Base-by-base conservation (phyloP, 2,888 invertebrate genomes). In the Pherbina coryleti region DNA sequence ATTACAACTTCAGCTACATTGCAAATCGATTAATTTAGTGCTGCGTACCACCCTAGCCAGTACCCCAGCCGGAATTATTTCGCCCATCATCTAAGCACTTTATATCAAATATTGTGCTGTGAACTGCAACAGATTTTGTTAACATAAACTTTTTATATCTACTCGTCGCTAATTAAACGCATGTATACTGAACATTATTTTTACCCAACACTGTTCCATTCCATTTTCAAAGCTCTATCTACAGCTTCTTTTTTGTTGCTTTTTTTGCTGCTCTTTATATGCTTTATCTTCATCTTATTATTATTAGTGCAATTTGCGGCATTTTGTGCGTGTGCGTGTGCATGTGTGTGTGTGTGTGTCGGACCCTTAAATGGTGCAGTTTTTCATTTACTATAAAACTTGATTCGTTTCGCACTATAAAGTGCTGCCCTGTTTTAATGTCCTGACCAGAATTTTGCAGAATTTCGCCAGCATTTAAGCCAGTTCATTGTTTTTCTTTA, bases 381-480 rank as follows among this genome's bases (percentile, higher is more conserved):
- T 49, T 25, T 51, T 44, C 67, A 53, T 67, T 55, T 25, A 53
- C 75, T 55, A 75, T 75, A 75, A 69, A 75, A 62, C 37, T 72
- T 62, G 37, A 75, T 75, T 75, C 75, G 75, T 67, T 67, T 75
- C 67, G 75, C 55, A 37, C 67, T 31, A 75, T 75, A 75, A 75
- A 75, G 25, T 55, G 67, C n/a, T 19, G 17, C 31, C 64, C 64
- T 25, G 11, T 51, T 19, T 49, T 34, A 49, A 49, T 34, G 5
- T 3, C n/a, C 67, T n/a, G 64, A 22, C 22, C 19, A 17, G 7
- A 37, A 34, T 11, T 34, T 66, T 66, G 64, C 37, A 28, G 57
- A 67, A 67, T 4, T 37, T 37, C 9, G 60, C 22, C 19, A 60
- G 28, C 44, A 51, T 69, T 25, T 51, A 34, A 64, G 31, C 34